phyloP scores from a whole-genome alignment of 2,113 vertebrate species.

The Amphiprion percula region DNA sequence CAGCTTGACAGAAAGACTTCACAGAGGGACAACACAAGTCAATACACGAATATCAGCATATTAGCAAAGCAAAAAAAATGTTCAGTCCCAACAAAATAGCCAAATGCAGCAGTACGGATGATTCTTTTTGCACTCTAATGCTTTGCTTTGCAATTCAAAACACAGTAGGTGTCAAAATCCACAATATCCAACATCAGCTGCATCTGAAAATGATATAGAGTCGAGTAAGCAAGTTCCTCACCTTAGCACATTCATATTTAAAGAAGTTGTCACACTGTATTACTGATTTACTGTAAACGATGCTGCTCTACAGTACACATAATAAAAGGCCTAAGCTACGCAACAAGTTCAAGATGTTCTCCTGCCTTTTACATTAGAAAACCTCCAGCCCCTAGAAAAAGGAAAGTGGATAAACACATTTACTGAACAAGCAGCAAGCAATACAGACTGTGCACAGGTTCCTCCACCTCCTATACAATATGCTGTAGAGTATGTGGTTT shows the following conservation, averaged over 20 bases:
- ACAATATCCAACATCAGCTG: constrained; percentile 8
- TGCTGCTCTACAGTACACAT: constrained; percentile 14
- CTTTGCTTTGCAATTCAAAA: constrained; percentile 48
- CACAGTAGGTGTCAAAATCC: neutral
- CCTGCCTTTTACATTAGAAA: neutral
- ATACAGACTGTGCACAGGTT: constrained; percentile 26
- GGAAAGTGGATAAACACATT: neutral
- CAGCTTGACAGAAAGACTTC: neutral
- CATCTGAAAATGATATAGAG: neutral
- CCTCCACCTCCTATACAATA: constrained; percentile 63
- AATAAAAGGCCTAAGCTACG: neutral
- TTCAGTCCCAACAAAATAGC: constrained; percentile 14
- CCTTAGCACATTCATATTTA: constrained; percentile 5
- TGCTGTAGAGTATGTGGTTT: constrained; percentile 23
- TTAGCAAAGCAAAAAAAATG: constrained; percentile 15
- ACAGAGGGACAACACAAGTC: neutral
- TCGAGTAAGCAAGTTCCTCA: constrained; percentile 14
- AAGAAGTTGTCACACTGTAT: constrained; percentile 24
- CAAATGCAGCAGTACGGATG: constrained; percentile 15
- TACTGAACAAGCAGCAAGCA: constrained; percentile 13
- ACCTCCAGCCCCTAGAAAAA: neutral
- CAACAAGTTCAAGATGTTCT: constrained; percentile 10
- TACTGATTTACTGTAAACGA: constrained; percentile 1
- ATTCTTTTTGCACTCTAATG: constrained; percentile 33
- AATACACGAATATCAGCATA: constrained; percentile 1